Evolutionary conservation across 1,140 invertebrate genomes (phyloP), one percentile per base, ranked within the genome.

Genomic region (Bicyclus anynana): DNA sequence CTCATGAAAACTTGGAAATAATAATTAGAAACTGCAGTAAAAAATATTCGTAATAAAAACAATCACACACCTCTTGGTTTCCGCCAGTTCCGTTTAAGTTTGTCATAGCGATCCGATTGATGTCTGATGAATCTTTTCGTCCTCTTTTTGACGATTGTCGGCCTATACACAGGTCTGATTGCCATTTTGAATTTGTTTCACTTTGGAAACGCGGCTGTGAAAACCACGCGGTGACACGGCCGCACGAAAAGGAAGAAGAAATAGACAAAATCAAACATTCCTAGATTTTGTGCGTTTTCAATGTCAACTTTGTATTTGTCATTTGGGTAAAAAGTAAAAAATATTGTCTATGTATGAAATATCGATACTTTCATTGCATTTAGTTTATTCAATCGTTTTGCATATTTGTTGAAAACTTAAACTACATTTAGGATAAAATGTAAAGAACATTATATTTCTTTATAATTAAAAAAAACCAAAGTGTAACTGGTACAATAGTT

Each of bases 41-140:
- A 17, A 40, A 35, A 10, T 35, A 40, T 40, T 27, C n/a, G 10
- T 21, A 47, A 13, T 17, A 21, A 21, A 21, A 44, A 44, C 12
- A 47, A 47, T 33, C 21, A 47, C 74, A 59, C 77, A 89, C 89
- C 91, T 89, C 91, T 92, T 14, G 91, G 91, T 80, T 92, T 92
- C 75, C 91, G 90, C 91, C 91, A 92, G 89, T 91, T 92, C 60
- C 91, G 85, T 82, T 91, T 97, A 53, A 99, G 90, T 91, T 98
- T 98, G 62, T 93, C 94, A 95, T 99, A 99, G 79, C 97, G 92
- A 89, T 99, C 97, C 82, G 95, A 97, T 89, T 99, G 97, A 90
- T 99, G 97, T 62, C 98, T 93, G 74, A 96, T 97, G 89, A 99
- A 99, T 87, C 96, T 96, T 91, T 98, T 99, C 42, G 95, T 97